Conservation (phyloP, 2,888 invertebrate species). For the Thera britannica region DNA sequence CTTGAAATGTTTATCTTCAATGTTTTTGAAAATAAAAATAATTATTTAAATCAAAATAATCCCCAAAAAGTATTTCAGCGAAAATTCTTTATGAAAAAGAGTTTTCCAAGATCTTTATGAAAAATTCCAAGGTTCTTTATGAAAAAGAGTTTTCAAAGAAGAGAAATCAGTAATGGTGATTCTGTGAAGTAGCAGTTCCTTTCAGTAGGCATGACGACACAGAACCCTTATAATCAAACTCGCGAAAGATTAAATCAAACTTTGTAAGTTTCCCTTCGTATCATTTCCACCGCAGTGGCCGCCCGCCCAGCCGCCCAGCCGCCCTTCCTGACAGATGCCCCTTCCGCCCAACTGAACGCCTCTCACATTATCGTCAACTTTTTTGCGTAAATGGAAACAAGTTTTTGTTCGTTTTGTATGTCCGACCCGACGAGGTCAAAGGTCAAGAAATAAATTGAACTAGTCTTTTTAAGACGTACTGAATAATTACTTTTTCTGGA, state of each 20-base stretch:
- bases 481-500: slow-evolving; percentile 17
- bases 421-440: slow-evolving; percentile 26
- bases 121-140: no score
- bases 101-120: no score
- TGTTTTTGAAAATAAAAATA: no score
- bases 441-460: slow-evolving; percentile 23
- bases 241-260: slow-evolving; percentile 42
- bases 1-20: no score
- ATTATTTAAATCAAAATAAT: no score
- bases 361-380: slow-evolving; percentile 43
- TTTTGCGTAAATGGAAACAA: slow-evolving; percentile 40
- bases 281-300: slow-evolving; percentile 34
- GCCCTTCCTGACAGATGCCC: slow-evolving; percentile 40
- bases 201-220: slow-evolving; percentile 15
- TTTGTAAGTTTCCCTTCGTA: slow-evolving; percentile 37
- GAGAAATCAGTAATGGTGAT: no score
- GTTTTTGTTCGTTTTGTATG: slow-evolving; percentile 34
- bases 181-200: neutral
- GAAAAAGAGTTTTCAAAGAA: no score
- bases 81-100: no score
- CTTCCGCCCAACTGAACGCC: slow-evolving; percentile 41
- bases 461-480: slow-evolving; percentile 11
- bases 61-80: no score
- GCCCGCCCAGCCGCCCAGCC: slow-evolving; percentile 16
- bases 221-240: slow-evolving; percentile 42